A percentile compares a stretch with the other conserved stretches of the same genome.
Conservation (phyloP, 2,113 vertebrate genomes). For the Scomber japonicus region DNA sequence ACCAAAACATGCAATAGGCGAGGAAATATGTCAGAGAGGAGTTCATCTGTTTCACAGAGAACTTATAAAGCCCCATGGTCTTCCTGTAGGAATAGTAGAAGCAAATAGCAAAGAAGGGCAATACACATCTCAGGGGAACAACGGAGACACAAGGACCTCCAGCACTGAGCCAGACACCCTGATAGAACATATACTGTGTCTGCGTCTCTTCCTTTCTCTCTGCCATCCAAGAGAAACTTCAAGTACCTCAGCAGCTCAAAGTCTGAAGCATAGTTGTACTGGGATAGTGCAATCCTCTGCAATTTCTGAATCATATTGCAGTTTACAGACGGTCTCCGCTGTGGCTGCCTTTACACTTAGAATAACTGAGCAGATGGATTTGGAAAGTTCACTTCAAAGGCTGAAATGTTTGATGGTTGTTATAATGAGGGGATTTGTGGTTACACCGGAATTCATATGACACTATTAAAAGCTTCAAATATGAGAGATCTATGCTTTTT, state of each 20-base stretch:
- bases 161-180: not conserved
- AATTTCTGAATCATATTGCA: conserved; percentile 70
- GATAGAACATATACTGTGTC: conserved; percentile 27
- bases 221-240: conserved; percentile 46
- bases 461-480: conserved; percentile 35
- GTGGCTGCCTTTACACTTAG: conserved; percentile 51
- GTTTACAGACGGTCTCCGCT: conserved; percentile 54
- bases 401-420: conserved; percentile 59
- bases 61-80: not conserved
- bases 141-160: conserved; percentile 29
- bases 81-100: conserved; percentile 5
- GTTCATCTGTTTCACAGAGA: not conserved
- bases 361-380: conserved; percentile 63
- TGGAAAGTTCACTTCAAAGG: conserved; percentile 69
- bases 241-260: conserved; percentile 49
- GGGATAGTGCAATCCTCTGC: conserved; percentile 75
- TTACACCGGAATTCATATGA: conserved; percentile 39
- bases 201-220: conserved; percentile 41
- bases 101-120: conserved; percentile 17
- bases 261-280: conserved; percentile 56
- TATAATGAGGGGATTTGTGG: conserved; percentile 62
- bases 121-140: not conserved
- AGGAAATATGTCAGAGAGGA: not conserved
- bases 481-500: conserved; percentile 15
- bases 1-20: not conserved